Evolutionary conservation across 2,888 invertebrate genomes (phyloP).

Genomic region (Phasia obesa): DNA sequence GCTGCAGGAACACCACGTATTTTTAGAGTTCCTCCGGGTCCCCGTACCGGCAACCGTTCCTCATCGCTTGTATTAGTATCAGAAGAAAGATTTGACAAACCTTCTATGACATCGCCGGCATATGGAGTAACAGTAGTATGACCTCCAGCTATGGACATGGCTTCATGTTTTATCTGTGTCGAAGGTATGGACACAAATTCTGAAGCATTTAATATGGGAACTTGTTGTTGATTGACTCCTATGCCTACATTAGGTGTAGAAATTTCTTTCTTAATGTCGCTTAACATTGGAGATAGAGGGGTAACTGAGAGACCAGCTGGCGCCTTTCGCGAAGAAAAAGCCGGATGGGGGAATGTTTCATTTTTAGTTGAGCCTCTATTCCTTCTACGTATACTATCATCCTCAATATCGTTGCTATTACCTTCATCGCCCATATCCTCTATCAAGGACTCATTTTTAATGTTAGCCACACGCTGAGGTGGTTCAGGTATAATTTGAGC

Average conservation of each 20-base stretch:
- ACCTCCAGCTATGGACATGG: slow-evolving; percentile 71
- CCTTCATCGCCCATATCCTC: slow-evolving; percentile 74
- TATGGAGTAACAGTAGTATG: slow-evolving; percentile 69
- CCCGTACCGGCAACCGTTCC: slow-evolving; percentile 72
- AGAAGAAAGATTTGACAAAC: slow-evolving; percentile 75
- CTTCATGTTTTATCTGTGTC: slow-evolving; percentile 80
- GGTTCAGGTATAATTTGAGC: slow-evolving; percentile 80
- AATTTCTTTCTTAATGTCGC: slow-evolving; percentile 79
- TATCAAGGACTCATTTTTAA: slow-evolving; percentile 79
- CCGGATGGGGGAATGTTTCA: slow-evolving; percentile 72
- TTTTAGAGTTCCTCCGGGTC: slow-evolving; percentile 77
- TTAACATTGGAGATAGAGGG: slow-evolving; percentile 74
- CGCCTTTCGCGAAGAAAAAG: slow-evolving; percentile 72
- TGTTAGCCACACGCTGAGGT: slow-evolving; percentile 74
- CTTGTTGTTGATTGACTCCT: slow-evolving; percentile 65
- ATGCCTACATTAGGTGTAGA: slow-evolving; percentile 71
- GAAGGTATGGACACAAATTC: slow-evolving; percentile 77
- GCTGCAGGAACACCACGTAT: slow-evolving; percentile 79
- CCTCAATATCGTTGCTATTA: slow-evolving; percentile 71
- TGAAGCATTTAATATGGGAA: slow-evolving; percentile 72
- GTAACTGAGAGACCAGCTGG: slow-evolving; percentile 76
- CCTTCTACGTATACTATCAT: slow-evolving; percentile 51
- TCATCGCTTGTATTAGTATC: slow-evolving; percentile 77
- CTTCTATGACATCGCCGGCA: slow-evolving; percentile 70
- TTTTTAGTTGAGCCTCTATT: slow-evolving; percentile 56